Evolutionary conservation across 1,140 invertebrate genomes (phyloP).

Genomic region (Tetragnatha versicolor): DNA sequence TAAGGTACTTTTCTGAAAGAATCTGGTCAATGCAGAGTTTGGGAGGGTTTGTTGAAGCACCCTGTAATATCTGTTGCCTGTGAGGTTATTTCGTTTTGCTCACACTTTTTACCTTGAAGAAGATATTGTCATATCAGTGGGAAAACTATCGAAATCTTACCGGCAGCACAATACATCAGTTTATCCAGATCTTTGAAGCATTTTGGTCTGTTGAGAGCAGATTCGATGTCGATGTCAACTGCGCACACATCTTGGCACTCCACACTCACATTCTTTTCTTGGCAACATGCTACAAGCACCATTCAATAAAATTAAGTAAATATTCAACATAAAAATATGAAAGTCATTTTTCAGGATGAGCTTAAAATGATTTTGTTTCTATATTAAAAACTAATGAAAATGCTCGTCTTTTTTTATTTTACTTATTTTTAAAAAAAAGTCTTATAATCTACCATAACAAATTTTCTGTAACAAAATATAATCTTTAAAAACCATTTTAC

Average conservation of each 20-base stretch:
- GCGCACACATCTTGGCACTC: conserved; percentile 79
- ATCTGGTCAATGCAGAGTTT: too few species aligned
- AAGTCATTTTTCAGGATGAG: not conserved
- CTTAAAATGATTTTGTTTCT: not conserved
- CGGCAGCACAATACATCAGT: conserved; percentile 82
- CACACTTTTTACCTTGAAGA: too few species aligned
- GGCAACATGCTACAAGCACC: conserved; percentile 74
- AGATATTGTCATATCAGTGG: too few species aligned
- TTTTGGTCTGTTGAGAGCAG: conserved; percentile 77
- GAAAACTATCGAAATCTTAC: too few species aligned
- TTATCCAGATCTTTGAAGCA: conserved; percentile 84
- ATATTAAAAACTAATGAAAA: not conserved
- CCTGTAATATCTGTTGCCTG: too few species aligned
- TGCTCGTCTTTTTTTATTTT: not conserved
- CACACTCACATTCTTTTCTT: conserved; percentile 76
- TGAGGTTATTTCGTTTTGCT: too few species aligned
- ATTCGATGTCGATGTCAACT: conserved; percentile 81
- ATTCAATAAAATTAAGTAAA: not conserved
- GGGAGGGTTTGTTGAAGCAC: too few species aligned
- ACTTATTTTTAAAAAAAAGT: not conserved
- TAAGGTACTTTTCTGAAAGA: too few species aligned
- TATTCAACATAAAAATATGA: too few species aligned
- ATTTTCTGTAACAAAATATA: too few species aligned
- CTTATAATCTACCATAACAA: too few species aligned
- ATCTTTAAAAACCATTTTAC: too few species aligned